A percentile compares a stretch with the other conserved stretches of the same genome.
Conservation (phyloP, 2,113 vertebrate genomes). For the Pterophyllum scalare region DNA sequence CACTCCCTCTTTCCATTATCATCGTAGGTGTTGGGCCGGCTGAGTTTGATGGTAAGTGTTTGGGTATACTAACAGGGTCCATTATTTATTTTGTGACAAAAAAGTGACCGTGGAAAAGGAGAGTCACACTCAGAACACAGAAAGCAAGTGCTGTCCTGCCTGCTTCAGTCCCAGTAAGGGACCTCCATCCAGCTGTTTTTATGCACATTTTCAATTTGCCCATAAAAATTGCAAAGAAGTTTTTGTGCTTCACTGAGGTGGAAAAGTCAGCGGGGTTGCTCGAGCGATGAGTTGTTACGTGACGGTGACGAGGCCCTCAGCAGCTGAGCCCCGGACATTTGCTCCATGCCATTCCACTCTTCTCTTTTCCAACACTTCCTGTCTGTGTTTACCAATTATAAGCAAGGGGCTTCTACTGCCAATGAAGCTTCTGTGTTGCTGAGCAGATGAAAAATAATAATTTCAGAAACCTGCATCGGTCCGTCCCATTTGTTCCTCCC, state of each 20-base stretch:
- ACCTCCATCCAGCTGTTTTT: background rate
- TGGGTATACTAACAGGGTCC: background rate
- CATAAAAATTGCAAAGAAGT: background rate
- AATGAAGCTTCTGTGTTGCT: too few relatives aligned
- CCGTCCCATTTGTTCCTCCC: background rate
- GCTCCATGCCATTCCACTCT: background rate
- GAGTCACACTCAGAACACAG: background rate
- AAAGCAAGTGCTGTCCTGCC: background rate
- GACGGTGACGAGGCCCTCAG: background rate
- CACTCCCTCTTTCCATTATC: slow-evolving; percentile 95
- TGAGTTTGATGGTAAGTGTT: slow-evolving; percentile 94
- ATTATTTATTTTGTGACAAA: background rate
- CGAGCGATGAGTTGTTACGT: background rate
- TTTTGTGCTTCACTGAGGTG: background rate
- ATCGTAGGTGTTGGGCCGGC: slow-evolving; percentile 97
- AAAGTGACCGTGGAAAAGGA: background rate
- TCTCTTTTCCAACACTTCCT: background rate
- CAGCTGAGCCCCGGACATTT: background rate
- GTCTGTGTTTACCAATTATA: background rate
- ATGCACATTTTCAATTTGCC: background rate
- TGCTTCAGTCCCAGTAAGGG: background rate
- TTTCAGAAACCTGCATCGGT: background rate
- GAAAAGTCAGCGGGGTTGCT: background rate
- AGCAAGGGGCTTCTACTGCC: too few relatives aligned
- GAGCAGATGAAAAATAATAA: too few relatives aligned